phyloP scores from a whole-genome alignment of 92 coral and sea anemone species.

The Plumapathes pennacea region DNA sequence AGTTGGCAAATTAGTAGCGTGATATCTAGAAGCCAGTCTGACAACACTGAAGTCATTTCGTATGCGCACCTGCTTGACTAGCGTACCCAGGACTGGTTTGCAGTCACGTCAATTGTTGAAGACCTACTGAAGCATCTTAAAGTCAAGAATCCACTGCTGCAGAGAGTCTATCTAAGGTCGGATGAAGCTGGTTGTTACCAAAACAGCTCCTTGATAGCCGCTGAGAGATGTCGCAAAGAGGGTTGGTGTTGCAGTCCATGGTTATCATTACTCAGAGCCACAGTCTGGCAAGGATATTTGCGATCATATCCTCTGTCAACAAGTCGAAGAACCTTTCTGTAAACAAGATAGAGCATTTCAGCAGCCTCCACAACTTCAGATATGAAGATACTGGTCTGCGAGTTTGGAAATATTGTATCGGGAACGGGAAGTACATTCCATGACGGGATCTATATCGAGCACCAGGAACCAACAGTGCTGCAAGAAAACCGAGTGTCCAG shows the following conservation, averaged over 20 bases:
- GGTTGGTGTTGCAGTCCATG: constrained; percentile 39
- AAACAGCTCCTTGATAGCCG: constrained; percentile 38
- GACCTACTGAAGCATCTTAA: neutral
- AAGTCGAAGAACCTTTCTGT: constrained; percentile 18
- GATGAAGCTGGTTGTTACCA: constrained; percentile 20
- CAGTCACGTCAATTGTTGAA: neutral
- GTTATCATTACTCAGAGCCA: constrained; percentile 67
- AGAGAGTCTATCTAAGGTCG: neutral
- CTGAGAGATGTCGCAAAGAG: constrained; percentile 33
- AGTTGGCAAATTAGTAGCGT: constrained; percentile 18
- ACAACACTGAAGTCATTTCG: constrained; percentile 14
- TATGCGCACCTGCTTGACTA: constrained; percentile 42
- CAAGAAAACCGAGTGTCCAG: constrained; percentile 5
- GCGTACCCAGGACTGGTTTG: constrained; percentile 23
- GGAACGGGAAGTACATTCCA: constrained; percentile 44
- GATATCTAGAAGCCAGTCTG: constrained; percentile 4
- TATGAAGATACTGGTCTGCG: constrained; percentile 39
- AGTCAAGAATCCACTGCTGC: neutral
- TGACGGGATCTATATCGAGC: constrained; percentile 5
- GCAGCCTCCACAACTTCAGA: constrained; percentile 45
- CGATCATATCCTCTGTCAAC: constrained; percentile 49
- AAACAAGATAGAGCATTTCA: constrained; percentile 31
- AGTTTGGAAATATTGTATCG: constrained; percentile 63
- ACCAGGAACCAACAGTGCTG: constrained; percentile 41
- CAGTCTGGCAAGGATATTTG: constrained; percentile 60